Percentiles rank a stretch among this genome's conserved stretches.
phyloP scores from a whole-genome alignment of 2,797 vertebrate species.

The Sparus aurata region DNA sequence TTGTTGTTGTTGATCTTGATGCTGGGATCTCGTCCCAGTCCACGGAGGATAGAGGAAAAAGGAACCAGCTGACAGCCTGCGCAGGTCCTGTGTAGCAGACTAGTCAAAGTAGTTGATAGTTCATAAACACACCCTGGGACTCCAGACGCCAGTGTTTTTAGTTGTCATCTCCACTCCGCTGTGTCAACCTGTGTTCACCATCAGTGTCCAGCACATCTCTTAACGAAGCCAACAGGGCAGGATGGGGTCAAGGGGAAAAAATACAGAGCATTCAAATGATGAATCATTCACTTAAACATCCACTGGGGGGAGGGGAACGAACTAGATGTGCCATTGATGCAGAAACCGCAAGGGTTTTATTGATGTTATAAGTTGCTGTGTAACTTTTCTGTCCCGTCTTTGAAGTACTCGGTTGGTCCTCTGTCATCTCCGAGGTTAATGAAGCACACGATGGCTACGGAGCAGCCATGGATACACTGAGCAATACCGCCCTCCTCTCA shows the following conservation, averaged over 20 bases:
- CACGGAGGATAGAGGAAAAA: conserved; percentile 12
- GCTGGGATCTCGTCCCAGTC: conserved; percentile 55
- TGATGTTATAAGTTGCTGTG: conserved; percentile 46
- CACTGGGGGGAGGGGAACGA: neutral
- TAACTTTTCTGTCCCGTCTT: conserved; percentile 55
- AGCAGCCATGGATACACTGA: conserved; percentile 68
- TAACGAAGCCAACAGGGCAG: conserved; percentile 33
- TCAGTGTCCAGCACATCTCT: conserved; percentile 40
- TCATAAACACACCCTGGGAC: conserved; percentile 61
- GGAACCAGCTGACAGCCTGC: conserved; percentile 40
- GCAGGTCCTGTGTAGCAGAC: conserved; percentile 53
- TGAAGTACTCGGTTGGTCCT: conserved; percentile 47
- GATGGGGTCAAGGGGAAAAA: conserved; percentile 20
- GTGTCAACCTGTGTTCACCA: conserved; percentile 61
- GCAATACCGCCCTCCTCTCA: conserved; percentile 74
- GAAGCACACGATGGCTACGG: conserved; percentile 70
- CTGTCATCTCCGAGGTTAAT: conserved; percentile 66
- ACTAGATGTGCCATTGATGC: conserved; percentile 62
- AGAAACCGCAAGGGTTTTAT: conserved; percentile 39
- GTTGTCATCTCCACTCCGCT: conserved; percentile 59
- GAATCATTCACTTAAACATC: conserved; percentile 44
- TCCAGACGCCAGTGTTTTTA: conserved; percentile 64
- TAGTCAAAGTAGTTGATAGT: conserved; percentile 73
- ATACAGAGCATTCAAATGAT: conserved; percentile 66
- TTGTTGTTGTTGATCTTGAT: conserved; percentile 52